Evolutionary conservation across 30 jellyfish, hydroid and myxozoan genomes (phyloP), one percentile per base, ranked within the genome.

Genomic region (Chrysaora quinquecirrha): DNA sequence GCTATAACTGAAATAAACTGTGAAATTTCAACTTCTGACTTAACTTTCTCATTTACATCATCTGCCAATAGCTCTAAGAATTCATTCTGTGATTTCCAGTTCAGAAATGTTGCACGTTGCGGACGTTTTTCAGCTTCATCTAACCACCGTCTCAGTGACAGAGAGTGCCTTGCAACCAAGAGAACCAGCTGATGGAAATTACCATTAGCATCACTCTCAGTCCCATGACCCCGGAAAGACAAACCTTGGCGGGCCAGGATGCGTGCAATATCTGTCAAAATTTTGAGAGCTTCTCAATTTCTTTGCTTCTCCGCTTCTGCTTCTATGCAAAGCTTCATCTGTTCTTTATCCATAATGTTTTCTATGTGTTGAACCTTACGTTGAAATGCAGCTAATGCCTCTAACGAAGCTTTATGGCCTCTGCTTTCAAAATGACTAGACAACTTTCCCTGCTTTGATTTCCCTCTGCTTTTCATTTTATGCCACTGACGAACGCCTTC

Each of bases 401-500:
- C 65, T 18, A 66, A 31, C 61, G 65, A 66, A 66, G 78, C 78
- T 30, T 66, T 66, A 66, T 66, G 78, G 31, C 78, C 27, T 9
- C 64, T 66, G 31, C 65, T 22, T 14, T 67, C 61, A 28, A 66
- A 66, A 22, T 66, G 78, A 66, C 64, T 32, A 20, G 87, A 34
- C 46, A 76, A 56, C 67, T 76, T 76, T 54, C 78, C 87, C 46
- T 75, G 64, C 77, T 75, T 75, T 1, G 87, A 75, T 49, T 54
- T 75, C 16, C 87, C 35, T 75, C 87, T 75, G 87, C 87, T 64
- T 46, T 75, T 50, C 87, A 75, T 75, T 25, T 75, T 75, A 30
- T 75, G 87, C 77, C 87, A 75, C 77, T 75, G 87, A 75, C 77
- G 76, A 23, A 75, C 77, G 75, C 87, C 87, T 75, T 75, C 87